Evolutionary conservation across 2,888 invertebrate genomes (phyloP).

Genomic region (Oxyscelio sp.): DNA sequence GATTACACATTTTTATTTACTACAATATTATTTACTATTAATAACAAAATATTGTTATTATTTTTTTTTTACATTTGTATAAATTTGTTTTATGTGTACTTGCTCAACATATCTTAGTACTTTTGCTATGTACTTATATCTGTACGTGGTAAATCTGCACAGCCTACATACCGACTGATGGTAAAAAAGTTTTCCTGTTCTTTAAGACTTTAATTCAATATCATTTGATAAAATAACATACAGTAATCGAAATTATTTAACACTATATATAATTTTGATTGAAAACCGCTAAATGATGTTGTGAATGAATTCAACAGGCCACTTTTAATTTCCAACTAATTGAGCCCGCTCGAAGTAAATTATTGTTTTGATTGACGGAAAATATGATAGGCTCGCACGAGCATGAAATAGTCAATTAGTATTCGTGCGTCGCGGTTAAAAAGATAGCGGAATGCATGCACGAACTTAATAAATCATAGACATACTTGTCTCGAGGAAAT

Average conservation of each 20-base stretch:
- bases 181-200: slow-evolving; percentile 21
- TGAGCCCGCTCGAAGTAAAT: slow-evolving; percentile 40
- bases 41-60: too few relatives aligned
- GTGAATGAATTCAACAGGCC: slow-evolving; percentile 7
- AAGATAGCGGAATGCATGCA: slow-evolving; percentile 17
- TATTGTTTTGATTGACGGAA: slow-evolving; percentile 49
- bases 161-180: slow-evolving; percentile 39
- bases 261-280: slow-evolving; percentile 1
- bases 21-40: too few relatives aligned
- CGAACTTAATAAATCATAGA: slow-evolving; percentile 47
- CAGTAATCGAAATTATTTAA: slow-evolving; percentile 3
- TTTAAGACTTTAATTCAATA: background rate
- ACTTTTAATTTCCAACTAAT: slow-evolving; percentile 47
- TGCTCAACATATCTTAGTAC: too few relatives aligned
- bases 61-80: too few relatives aligned
- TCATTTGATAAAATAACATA: background rate
- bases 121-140: too few relatives aligned
- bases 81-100: too few relatives aligned
- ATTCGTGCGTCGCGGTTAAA: slow-evolving; percentile 11
- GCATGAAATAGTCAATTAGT: slow-evolving; percentile 59
- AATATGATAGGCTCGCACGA: slow-evolving; percentile 58
- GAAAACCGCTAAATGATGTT: slow-evolving; percentile 7
- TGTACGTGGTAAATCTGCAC: slow-evolving; percentile 33
- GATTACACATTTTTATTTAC: too few relatives aligned
- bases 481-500: slow-evolving; percentile 8